These are phyloP conservation scores for Zelostemma sp. DNA, from an alignment of 1,140 invertebrate species.

Conservation along the genomic window DNA sequence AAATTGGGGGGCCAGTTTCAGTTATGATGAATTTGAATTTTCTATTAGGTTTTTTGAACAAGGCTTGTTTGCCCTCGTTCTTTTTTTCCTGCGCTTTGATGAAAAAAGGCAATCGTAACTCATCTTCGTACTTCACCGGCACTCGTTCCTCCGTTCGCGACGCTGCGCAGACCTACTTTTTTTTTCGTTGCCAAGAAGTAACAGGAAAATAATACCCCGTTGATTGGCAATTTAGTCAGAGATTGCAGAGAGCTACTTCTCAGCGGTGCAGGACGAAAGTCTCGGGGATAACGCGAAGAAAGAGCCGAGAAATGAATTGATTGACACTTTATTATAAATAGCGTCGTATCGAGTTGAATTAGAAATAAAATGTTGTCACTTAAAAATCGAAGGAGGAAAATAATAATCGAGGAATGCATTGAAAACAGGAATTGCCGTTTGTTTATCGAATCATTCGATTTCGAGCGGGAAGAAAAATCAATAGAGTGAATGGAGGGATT, in stretches of 20 bases:
- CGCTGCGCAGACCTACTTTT: constrained; percentile 13
- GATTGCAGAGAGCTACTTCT: constrained; percentile 54
- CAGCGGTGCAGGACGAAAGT: constrained; percentile 23
- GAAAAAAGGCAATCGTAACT: constrained; percentile 14
- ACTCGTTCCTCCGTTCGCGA: neutral
- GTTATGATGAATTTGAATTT: too few relatives aligned
- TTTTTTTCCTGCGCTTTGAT: neutral
- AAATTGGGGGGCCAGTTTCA: too few relatives aligned
- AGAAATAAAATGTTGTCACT: neutral
- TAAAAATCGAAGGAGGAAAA: neutral
- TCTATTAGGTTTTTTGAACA: too few relatives aligned
- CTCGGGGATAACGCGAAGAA: constrained; percentile 43
- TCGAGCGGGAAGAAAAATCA: too few relatives aligned
- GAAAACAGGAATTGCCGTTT: too few relatives aligned
- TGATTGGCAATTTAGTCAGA: constrained; percentile 64
- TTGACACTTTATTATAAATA: constrained; percentile 50
- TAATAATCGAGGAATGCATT: too few relatives aligned
- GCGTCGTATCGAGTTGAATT: constrained; percentile 16
- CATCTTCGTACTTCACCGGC: neutral
- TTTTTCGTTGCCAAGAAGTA: constrained; percentile 49
- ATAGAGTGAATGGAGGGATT: neutral
- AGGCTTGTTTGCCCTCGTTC: constrained; percentile 10
- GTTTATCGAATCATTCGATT: too few relatives aligned
- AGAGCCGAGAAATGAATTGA: constrained; percentile 40
- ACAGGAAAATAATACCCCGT: constrained; percentile 65